Base-by-base conservation (phyloP, 2,797 vertebrate species). In the Avahi laniger region DNA sequence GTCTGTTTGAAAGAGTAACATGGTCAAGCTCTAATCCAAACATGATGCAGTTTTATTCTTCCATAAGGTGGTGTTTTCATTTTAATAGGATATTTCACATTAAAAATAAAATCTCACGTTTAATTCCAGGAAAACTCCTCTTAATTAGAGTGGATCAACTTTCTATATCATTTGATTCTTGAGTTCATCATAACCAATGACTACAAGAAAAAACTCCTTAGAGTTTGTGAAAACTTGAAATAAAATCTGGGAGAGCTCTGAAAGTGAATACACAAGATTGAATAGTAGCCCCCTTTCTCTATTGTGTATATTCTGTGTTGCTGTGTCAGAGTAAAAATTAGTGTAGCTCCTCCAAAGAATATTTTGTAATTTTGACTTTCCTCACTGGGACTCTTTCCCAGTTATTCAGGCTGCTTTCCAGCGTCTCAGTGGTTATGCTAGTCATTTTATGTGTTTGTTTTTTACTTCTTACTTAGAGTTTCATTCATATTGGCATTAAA, bases 21-120 rank as follows among this genome's bases (percentile, higher is more conserved):
- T 20, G 46, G 33, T 94, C 59, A 95, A 82, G 10, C 94, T 95
- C 26, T 89, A 93, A 92, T 91, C 28, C 24, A 69, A 72, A 52
- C 54, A 81, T 2, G 87, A 13, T 91, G 18, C 11, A 69, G n/a
- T 95, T 24, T 96, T 89, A 84, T 38, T 95, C 63, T 96, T 97
- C 38, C n/a, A 61, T 48, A 79, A 46, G 41, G 10, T 93, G 50
- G n/a, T 52, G 18, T 59, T 97, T 97, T 94, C 3, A 84, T 75
- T 91, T 95, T 61, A 88, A 57, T 96, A 88, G 72, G 54, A 85
- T 10, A 88, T 90, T 97, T 91, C 8, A 94, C 57, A 59, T 73
- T 63, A 48, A 70, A 92, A 12, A 43, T 75, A 24, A 61, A 52
- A 86, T 28, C 48, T 80, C 35, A 85, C 87, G 6, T 91, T 89